These are phyloP conservation scores for Capricornis sumatraensis DNA, from an alignment of 2,113 vertebrate genomes.

Conservation along the genomic window DNA sequence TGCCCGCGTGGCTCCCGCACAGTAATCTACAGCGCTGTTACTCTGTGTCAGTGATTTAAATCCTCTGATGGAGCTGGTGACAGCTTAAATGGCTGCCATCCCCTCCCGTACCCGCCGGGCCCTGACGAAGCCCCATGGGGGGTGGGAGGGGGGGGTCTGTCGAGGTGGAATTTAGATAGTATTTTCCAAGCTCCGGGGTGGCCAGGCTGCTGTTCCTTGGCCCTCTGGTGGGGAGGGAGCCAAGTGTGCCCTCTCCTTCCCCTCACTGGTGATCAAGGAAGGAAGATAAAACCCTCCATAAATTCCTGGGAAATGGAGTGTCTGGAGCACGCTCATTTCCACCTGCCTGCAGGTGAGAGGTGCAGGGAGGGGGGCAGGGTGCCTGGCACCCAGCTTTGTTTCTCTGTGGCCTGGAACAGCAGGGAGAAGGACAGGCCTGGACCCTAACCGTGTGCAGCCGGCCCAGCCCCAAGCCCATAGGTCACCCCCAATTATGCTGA, in stretches of 20 bases:
- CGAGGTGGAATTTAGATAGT: slow-evolving; percentile 65
- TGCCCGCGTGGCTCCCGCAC: slow-evolving; percentile 61
- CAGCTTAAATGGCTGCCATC: slow-evolving; percentile 83
- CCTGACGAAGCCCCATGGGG: slow-evolving; percentile 71
- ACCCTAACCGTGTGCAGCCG: neutral
- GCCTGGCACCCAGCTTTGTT: neutral
- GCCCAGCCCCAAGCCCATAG: neutral
- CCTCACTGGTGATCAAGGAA: slow-evolving; percentile 55
- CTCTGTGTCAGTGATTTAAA: slow-evolving; percentile 83
- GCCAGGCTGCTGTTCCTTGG: slow-evolving; percentile 23
- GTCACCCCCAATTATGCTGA: neutral
- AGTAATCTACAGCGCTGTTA: slow-evolving; percentile 75
- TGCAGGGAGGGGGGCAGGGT: neutral
- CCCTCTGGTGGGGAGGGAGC: slow-evolving; percentile 58
- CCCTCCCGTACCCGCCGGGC: slow-evolving; percentile 65
- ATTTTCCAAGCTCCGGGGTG: slow-evolving; percentile 39
- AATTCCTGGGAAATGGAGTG: slow-evolving; percentile 54
- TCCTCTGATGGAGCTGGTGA: slow-evolving; percentile 79
- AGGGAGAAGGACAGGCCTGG: neutral
- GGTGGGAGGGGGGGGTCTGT: slow-evolving; percentile 70
- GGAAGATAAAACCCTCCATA: slow-evolving; percentile 59
- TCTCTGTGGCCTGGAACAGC: neutral
- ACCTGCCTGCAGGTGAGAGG: slow-evolving; percentile 54
- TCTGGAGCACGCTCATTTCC: neutral
- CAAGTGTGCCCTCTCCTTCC: slow-evolving; percentile 50